A percentile compares a stretch with the other conserved stretches of the same genome.
Conservation (phyloP, 2,113 vertebrate genomes). For the Bufo bufo region DNA sequence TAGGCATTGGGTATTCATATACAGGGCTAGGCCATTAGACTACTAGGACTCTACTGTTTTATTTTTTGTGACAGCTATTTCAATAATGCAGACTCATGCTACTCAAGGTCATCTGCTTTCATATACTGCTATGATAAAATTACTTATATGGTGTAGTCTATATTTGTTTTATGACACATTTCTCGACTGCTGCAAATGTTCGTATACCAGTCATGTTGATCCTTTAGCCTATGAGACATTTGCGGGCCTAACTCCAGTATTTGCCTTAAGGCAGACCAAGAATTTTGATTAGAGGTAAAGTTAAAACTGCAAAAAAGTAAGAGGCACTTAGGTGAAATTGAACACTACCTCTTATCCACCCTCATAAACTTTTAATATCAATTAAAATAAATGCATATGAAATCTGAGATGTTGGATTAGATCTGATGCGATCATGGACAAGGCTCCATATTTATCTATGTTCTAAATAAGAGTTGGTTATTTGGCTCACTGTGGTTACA, state of each 20-base stretch:
- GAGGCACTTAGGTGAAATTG: conserved; percentile 50
- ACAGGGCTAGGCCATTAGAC: too few relatives aligned
- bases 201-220: conserved; percentile 15
- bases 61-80: too few relatives aligned
- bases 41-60: too few relatives aligned
- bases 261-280: conserved; percentile 25
- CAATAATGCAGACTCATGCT: background rate
- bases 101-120: background rate
- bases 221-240: conserved; percentile 7
- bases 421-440: conserved; percentile 26
- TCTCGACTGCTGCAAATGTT: conserved; percentile 2
- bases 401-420: conserved; percentile 46
- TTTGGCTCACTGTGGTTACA: background rate
- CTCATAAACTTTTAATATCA: conserved; percentile 48
- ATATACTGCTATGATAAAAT: background rate
- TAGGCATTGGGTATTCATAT: too few relatives aligned
- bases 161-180: conserved; percentile 31
- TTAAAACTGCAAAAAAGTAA: conserved; percentile 50
- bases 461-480: conserved; percentile 29
- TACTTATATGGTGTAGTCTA: background rate
- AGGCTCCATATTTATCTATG: conserved; percentile 23
- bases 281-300: conserved; percentile 48
- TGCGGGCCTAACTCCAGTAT: conserved; percentile 21
- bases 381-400: conserved; percentile 57
- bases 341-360: conserved; percentile 40